Base-by-base conservation (phyloP, 2,888 invertebrate species). In the Zhengitettix transpicula region DNA sequence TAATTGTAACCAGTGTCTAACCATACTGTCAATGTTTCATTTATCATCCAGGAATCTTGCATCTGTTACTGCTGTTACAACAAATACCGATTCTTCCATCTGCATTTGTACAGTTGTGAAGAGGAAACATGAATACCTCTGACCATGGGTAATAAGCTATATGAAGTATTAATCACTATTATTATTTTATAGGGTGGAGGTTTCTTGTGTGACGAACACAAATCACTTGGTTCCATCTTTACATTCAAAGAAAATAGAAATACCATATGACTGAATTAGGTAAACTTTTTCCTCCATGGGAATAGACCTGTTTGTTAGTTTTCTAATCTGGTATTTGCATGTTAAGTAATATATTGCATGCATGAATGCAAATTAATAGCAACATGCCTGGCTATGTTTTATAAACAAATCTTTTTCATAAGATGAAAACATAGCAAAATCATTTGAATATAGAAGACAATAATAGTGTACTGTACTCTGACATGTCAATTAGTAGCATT, bases 81-180 rank as follows among this genome's bases (percentile, higher is more conserved):
- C 61, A 55, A 52, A 28, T 56, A 53, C 59, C 41, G 61, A 59
- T 55, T 47, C 57, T 60, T 56, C 15, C 62, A 60, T 55, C 42
- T 42, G 12, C 59, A 61, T 61, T 59, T 59, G 59, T 61, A 53
- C 51, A 58, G 59, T 52, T 57, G 61, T 55, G 63, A 63, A 63
- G 63, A 68, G 69, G 67, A 70, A 69, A 72, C 71, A 86, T 85
- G 85, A 86, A 86, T 78, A 82, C 84, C 74, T 84, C 85, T 68
- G 85, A 86, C 77, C 85, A 85, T 77, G 85, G 85, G 85, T 86
- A 85, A 84, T 67, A 70, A 65, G 65, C 56, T 63, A 61, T 56
- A 52, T 63, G 60, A 56, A 55, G 57, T 59, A 58, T 58, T 61
- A 57, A 57, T 54, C 41, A 52, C 54, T 44, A 28, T 56, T 61